Base-by-base conservation (phyloP, 2,888 invertebrate genomes). In the Gerris lacustris region DNA sequence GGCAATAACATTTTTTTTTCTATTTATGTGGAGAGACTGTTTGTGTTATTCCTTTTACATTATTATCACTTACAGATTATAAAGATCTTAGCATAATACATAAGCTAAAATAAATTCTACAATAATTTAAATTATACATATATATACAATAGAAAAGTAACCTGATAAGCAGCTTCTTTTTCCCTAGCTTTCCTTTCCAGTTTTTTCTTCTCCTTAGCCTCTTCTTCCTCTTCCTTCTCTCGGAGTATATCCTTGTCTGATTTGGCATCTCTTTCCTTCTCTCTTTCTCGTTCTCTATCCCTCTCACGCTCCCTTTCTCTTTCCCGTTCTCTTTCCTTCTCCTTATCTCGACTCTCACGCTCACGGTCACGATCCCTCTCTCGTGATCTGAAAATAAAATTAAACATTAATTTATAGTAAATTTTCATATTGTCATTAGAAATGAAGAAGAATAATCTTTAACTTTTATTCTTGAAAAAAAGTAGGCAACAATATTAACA, bases 101-200 rank as follows among this genome's bases (percentile, higher is more conserved):
- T 31, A 31, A 31, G 31, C 31, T 31, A 31, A 31, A 31, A 31
- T 31, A 31, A 31, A 31, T 31, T 2, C 31, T 2, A 66, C 5
- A 67, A 67, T 44, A 67, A 44, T 67, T 44, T 31, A 31, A n/a
- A n/a, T n/a, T n/a, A n/a, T n/a, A n/a, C n/a, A n/a, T n/a, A 31
- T 31, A 31, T 2, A 31, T 31, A 31, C 31, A 31, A 4, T 31
- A 31, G 31, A 31, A 62, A 31, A 31, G 31, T 2, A 31, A 1
- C 94, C 82, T 97, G 96, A 82, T 97, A 97, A n/a, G 94, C 92
- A 47, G 92, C 91, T 81, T 97, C 97, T 81, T 96, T 96, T 79
- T 97, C 96, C 11, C 95, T 82, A 0, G 96, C 91, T 81, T 92
- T 89, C 80, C 96, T 88, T 79, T 97, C 96, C 6, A 88, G 83